Evolutionary conservation across 2,888 invertebrate genomes (phyloP).

Genomic region (Leptinotarsa rubiginosa): DNA sequence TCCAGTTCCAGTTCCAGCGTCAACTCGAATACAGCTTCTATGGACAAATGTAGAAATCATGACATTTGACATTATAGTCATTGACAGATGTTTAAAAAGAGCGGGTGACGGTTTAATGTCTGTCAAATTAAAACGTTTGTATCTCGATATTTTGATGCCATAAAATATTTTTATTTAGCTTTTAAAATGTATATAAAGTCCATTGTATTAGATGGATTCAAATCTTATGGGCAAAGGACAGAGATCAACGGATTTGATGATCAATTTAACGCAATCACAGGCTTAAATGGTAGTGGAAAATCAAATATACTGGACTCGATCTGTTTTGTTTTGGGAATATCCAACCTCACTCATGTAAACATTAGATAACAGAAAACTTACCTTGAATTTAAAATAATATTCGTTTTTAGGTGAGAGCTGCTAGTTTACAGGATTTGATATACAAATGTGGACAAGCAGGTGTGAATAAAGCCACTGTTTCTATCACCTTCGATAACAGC

Average conservation of each 20-base stretch:
- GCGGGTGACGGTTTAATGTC: conserved; percentile 13
- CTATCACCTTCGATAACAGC: conserved; percentile 93
- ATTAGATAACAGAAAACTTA: neutral
- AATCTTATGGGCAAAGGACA: conserved; percentile 94
- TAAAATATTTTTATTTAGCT: neutral
- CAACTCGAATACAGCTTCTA: neutral
- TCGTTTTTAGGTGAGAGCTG: conserved; percentile 83
- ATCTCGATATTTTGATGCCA: neutral
- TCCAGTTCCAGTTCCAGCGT: no score
- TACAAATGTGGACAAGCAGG: conserved; percentile 98
- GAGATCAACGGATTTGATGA: conserved; percentile 93
- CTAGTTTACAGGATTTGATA: conserved; percentile 93
- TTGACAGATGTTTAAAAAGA: conserved; percentile 1
- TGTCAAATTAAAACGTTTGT: neutral
- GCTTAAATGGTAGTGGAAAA: conserved; percentile 97
- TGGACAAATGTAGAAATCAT: neutral
- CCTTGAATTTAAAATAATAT: conserved; percentile 1
- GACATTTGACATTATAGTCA: neutral
- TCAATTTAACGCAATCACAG: conserved; percentile 98
- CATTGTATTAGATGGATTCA: conserved; percentile 95
- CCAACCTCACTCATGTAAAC: conserved; percentile 89
- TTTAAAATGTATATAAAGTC: conserved; percentile 88
- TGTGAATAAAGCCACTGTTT: conserved; percentile 94
- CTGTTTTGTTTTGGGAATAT: conserved; percentile 96
- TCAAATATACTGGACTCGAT: conserved; percentile 98